Evolutionary conservation across 2,888 invertebrate species (phyloP).

Genomic region (Frankliniella fusca): DNA sequence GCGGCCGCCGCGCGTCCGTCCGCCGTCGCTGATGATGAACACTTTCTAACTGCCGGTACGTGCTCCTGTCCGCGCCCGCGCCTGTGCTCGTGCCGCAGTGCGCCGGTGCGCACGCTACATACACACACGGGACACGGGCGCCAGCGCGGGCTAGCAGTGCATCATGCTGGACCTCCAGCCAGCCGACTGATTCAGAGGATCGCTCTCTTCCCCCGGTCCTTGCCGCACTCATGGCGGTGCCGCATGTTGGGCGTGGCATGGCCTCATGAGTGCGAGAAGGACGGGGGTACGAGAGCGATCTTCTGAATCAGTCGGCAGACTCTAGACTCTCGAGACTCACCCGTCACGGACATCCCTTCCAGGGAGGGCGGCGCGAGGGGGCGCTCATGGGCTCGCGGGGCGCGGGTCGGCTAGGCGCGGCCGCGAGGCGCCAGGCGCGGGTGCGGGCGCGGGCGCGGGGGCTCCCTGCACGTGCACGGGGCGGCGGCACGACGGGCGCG

Average conservation of each 20-base stretch:
- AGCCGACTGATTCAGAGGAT: too few species aligned
- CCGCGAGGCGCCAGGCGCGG: background rate
- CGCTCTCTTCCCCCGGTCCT: too few species aligned
- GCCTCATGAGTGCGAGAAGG: too few species aligned
- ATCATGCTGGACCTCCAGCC: background rate
- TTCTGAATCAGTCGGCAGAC: too few species aligned
- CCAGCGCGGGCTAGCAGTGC: background rate
- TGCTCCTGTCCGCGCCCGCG: background rate
- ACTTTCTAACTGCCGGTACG: conserved; percentile 15
- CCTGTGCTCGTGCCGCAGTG: too few species aligned
- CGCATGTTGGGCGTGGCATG: too few species aligned
- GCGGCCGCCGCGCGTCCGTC: too few species aligned
- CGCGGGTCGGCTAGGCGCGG: background rate
- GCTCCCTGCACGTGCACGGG: background rate
- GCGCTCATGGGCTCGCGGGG: background rate
- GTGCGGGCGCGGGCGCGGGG: background rate
- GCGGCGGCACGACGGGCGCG: background rate
- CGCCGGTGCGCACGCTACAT: background rate
- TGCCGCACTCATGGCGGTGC: too few species aligned
- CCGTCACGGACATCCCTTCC: conserved; percentile 13
- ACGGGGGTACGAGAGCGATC: too few species aligned
- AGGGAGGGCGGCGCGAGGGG: background rate
- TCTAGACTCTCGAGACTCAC: background rate
- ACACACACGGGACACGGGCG: too few species aligned
- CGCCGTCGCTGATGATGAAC: background rate